Conservation (phyloP, 1,140 invertebrate species). For the Drosophila parabipectinata region DNA sequence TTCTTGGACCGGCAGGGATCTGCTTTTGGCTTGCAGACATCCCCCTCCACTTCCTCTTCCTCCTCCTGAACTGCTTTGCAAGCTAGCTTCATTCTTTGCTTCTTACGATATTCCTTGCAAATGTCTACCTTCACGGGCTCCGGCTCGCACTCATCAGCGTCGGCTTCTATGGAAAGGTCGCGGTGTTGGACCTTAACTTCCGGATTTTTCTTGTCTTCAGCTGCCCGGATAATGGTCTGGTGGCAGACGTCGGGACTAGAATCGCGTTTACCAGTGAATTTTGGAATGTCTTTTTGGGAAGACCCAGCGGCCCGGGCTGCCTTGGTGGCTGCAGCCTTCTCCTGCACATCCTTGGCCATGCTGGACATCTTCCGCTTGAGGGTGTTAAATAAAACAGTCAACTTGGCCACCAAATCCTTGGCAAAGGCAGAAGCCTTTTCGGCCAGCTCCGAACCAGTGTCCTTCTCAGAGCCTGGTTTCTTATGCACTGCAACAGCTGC, state of each 20-base stretch:
- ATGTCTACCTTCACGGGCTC: neutral
- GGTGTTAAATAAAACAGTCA: neutral
- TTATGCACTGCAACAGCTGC: neutral
- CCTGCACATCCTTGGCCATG: slow-evolving; percentile 14
- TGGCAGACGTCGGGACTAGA: slow-evolving; percentile 35
- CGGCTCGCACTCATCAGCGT: neutral
- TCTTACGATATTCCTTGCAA: neutral
- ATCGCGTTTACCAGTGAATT: slow-evolving; percentile 6
- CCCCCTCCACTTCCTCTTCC: neutral
- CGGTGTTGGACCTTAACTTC: slow-evolving; percentile 54
- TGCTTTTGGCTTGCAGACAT: neutral
- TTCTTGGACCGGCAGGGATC: neutral
- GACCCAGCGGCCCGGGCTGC: slow-evolving; percentile 2
- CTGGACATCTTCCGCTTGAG: slow-evolving; percentile 15
- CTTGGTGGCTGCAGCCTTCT: slow-evolving; percentile 12
- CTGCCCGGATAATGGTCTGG: slow-evolving; percentile 53
- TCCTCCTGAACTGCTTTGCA: neutral
- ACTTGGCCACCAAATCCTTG: slow-evolving; percentile 21
- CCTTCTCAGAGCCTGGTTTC: slow-evolving; percentile 9
- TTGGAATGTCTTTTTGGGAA: neutral
- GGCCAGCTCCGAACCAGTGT: slow-evolving; percentile 12
- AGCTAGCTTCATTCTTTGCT: neutral
- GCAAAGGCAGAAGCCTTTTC: slow-evolving; percentile 22
- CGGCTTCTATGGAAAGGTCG: slow-evolving; percentile 23
- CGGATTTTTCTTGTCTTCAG: slow-evolving; percentile 8